Conservation (phyloP, 2,113 vertebrate genomes). For the Hippolais icterina region DNA sequence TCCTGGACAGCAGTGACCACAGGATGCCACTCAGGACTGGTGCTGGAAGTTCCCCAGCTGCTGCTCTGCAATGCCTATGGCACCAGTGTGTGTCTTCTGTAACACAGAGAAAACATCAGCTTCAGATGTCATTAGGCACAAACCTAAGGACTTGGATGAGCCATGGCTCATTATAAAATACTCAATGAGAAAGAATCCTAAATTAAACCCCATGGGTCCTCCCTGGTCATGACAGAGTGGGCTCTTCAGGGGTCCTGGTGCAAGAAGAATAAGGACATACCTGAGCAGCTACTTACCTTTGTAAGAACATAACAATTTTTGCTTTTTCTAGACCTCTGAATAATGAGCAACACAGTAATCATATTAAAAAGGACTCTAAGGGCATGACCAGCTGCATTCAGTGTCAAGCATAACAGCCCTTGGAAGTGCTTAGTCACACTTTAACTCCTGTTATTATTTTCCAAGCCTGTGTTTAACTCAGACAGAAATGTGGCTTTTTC, state of each 20-base stretch:
- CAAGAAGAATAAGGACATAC: background rate
- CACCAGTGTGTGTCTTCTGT: background rate
- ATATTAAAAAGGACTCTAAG: conserved; percentile 48
- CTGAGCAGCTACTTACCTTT: background rate
- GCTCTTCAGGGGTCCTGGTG: background rate
- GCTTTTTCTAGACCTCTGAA: conserved; percentile 1
- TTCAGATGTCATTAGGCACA: background rate
- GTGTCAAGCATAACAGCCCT: conserved; percentile 17
- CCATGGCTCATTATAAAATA: background rate
- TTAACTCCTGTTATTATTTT: conserved; percentile 28
- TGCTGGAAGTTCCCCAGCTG: background rate
- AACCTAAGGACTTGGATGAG: background rate
- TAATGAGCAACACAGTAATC: conserved; percentile 43
- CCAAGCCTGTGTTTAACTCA: conserved; percentile 27
- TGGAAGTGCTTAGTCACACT: conserved; percentile 56
- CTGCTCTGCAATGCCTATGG: background rate
- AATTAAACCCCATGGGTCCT: background rate
- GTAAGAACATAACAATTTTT: background rate
- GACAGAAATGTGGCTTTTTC: background rate
- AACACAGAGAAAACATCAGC: background rate
- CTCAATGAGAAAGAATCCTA: background rate
- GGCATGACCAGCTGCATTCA: conserved; percentile 19
- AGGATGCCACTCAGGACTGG: accelerated
- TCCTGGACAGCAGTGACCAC: background rate
- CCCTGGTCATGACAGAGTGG: background rate